Evolutionary conservation across 2,797 vertebrate species (phyloP).

Genomic region (Cottoperca gobio): DNA sequence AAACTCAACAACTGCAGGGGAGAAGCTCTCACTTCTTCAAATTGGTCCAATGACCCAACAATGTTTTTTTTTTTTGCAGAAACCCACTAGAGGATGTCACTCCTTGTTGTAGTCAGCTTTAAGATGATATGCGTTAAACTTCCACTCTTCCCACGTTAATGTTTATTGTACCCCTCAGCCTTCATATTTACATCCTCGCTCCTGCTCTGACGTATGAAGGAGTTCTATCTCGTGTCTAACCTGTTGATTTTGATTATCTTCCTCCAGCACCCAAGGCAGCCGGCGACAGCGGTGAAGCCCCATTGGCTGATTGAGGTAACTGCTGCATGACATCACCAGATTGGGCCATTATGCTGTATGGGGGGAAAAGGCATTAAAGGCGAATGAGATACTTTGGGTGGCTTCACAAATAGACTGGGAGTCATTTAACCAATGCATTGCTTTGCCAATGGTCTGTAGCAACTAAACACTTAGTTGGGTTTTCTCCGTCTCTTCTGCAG

Average conservation of each 20-base stretch:
- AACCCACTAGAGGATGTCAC: conserved; percentile 17
- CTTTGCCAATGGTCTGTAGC: conserved; percentile 55
- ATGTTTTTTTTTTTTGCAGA: conserved; percentile 22
- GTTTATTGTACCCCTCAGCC: neutral
- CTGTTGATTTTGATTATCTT: conserved; percentile 61
- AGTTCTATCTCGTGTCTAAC: conserved; percentile 42
- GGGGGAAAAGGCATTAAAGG: conserved; percentile 29
- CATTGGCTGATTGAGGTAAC: conserved; percentile 75
- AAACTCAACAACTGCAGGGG: conserved; percentile 45
- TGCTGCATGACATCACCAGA: conserved; percentile 60
- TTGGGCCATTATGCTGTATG: conserved; percentile 31
- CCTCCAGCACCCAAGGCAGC: conserved; percentile 59
- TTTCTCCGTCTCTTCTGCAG: conserved; percentile 24
- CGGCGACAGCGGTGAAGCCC: conserved; percentile 46
- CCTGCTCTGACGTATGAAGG: neutral
- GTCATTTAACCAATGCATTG: conserved; percentile 59
- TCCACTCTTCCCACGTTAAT: neutral
- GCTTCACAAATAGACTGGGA: conserved; percentile 59
- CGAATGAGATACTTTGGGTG: conserved; percentile 61
- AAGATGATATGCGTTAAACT: neutral
- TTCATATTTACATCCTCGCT: neutral
- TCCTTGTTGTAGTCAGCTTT: neutral
- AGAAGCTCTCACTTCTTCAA: conserved; percentile 54
- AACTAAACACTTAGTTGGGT: conserved; percentile 47
- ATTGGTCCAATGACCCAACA: conserved; percentile 42